These are phyloP conservation scores for Excalfactoria chinensis DNA, from an alignment of 2,113 vertebrate genomes.

Conservation along the genomic window DNA sequence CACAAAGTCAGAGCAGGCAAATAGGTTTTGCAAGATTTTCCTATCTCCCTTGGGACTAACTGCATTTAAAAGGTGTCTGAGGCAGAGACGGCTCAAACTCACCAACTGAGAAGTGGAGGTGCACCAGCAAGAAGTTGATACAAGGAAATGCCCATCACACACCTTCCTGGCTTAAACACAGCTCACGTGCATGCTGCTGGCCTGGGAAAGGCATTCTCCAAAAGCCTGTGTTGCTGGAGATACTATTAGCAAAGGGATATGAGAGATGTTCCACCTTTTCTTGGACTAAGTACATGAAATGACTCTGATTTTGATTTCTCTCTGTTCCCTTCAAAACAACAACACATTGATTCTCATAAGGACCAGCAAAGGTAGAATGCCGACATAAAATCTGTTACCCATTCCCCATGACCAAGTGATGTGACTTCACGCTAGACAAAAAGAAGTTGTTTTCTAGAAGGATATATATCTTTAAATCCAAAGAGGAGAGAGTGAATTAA, in stretches of 20 bases:
- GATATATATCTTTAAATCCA: background rate
- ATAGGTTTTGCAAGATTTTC: background rate
- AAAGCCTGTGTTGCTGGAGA: background rate
- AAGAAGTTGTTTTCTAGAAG: background rate
- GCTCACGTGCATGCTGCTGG: accelerated
- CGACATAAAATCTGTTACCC: background rate
- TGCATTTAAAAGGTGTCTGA: background rate
- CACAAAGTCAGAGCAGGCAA: background rate
- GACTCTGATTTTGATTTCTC: background rate
- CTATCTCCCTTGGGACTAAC: background rate
- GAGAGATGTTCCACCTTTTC: background rate
- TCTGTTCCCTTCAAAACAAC: background rate
- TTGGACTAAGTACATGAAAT: background rate
- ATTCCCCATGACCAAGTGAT: background rate
- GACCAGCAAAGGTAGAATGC: background rate
- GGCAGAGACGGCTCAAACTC: background rate
- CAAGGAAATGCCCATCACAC: background rate
- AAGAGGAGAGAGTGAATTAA: background rate
- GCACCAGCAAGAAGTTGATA: background rate
- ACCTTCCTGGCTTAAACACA: background rate
- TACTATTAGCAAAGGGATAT: background rate
- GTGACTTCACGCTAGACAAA: background rate
- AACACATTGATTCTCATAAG: background rate
- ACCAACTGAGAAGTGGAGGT: accelerated
- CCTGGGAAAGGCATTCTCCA: accelerated